phyloP scores from a whole-genome alignment of 1,140 invertebrate species.

The Calliphora vicina region DNA sequence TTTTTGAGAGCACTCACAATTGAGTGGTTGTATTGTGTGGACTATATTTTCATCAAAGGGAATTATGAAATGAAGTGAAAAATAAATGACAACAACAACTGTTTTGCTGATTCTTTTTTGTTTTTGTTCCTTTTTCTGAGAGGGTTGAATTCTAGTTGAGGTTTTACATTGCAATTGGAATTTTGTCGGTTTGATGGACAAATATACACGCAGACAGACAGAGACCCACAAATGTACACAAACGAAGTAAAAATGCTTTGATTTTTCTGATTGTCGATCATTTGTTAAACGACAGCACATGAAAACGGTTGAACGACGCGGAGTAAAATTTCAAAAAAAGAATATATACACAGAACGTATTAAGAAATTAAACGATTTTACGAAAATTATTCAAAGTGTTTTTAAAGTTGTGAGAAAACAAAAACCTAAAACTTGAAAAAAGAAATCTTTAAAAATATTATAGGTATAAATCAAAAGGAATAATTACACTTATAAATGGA shows the following conservation, averaged over 20 bases:
- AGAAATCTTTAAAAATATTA: not conserved
- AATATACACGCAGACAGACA: not conserved
- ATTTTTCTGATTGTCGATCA: constrained; percentile 29
- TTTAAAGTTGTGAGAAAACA: not conserved
- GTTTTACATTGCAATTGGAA: constrained; percentile 29
- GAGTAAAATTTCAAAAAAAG: not conserved
- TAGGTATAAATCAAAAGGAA: not conserved
- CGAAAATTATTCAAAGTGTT: not conserved
- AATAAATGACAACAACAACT: not conserved
- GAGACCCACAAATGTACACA: not conserved
- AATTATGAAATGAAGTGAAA: not conserved
- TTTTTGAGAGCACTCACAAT: not conserved
- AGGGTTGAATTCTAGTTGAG: constrained; percentile 29
- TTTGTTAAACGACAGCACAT: constrained; percentile 2
- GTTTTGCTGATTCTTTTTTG: not conserved
- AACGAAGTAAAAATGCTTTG: constrained; percentile 26
- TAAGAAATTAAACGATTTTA: not conserved
- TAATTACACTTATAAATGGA: not conserved
- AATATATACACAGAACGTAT: not conserved
- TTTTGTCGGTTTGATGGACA: constrained; percentile 3
- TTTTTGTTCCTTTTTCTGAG: not conserved
- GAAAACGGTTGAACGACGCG: constrained; percentile 6
- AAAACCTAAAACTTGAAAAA: not conserved
- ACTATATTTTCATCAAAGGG: not conserved
- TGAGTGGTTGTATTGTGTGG: not conserved